These are phyloP conservation scores for Arion vulgaris DNA, from an alignment of 1,140 invertebrate species.

Conservation along the genomic window DNA sequence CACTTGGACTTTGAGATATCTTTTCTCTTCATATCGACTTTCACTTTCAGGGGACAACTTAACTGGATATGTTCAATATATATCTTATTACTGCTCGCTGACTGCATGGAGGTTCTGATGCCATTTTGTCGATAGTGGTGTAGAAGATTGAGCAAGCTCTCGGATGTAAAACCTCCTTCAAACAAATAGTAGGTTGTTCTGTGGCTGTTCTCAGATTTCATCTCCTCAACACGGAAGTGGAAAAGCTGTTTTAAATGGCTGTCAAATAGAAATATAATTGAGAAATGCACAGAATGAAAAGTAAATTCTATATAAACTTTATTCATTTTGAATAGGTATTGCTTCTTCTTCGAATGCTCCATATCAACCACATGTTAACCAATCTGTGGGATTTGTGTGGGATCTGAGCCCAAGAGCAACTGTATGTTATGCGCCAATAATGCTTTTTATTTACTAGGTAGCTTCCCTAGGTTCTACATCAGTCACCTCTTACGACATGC, in stretches of 20 bases:
- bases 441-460: too few relatives aligned
- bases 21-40: background rate
- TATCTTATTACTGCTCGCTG: background rate
- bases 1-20: background rate
- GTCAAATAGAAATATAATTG: background rate
- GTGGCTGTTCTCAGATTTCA: background rate
- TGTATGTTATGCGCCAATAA: too few relatives aligned
- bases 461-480: too few relatives aligned
- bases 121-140: conserved; percentile 15
- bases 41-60: background rate
- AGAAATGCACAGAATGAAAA: too few relatives aligned
- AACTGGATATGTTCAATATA: background rate
- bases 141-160: conserved; percentile 5
- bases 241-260: conserved; percentile 27
- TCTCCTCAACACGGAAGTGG: conserved; percentile 26
- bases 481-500: too few relatives aligned
- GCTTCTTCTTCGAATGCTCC: too few relatives aligned
- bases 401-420: too few relatives aligned
- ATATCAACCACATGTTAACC: too few relatives aligned
- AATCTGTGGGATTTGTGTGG: too few relatives aligned
- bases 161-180: background rate
- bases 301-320: too few relatives aligned
- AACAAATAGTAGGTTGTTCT: conserved; percentile 17
- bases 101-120: conserved; percentile 7
- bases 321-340: too few relatives aligned